Evolutionary conservation across 2,113 vertebrate genomes (phyloP), one percentile per base, ranked within the genome.

Genomic region (Lophius piscatorius): DNA sequence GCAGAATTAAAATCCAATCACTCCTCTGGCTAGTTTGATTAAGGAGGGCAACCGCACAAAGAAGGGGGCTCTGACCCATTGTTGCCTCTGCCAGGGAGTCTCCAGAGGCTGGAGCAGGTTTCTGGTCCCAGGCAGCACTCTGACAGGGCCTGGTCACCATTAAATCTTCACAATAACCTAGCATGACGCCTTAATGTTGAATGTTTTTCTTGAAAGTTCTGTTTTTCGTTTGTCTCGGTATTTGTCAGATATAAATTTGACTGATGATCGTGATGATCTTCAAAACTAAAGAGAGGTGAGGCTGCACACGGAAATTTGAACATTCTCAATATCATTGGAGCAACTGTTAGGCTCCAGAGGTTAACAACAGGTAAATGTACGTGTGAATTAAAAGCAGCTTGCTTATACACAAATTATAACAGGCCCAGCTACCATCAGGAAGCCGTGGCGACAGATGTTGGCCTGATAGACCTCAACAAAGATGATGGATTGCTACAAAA

Each of bases 1-100:
- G 88, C 91, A 89, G 91, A 87, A 93, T 91, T 93, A 84, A 89
- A 91, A 92, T 93, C 88, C 67, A 93, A 92, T 93, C 92, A 90
- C 93, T 90, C 92, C 92, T 92, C 78, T 76, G 92, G 87, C 81
- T 88, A 87, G 86, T 85, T 90, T 91, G 90, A 92, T 92, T 92
- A 92, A 88, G 89, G 82, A 80, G 87, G 84, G 79, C 77, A 70
- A 68, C 50, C 38, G 60, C 70, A 88, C 80, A 87, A 88, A 82
- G 84, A 75, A 67, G 67, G 71, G 29, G 62, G 76, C 74, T 72
- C 62, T 89, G 91, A 92, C 91, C 91, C 84, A 84, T 84, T 88
- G 87, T 81, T 91, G 89, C 86, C 84, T 92, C 87, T 86, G 78
- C 83, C 69, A 67, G 76, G 67, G 82, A 70, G 60, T 85, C 83